phyloP scores from a whole-genome alignment of 2,888 invertebrate genomes.

The Leucophenga maculata region DNA sequence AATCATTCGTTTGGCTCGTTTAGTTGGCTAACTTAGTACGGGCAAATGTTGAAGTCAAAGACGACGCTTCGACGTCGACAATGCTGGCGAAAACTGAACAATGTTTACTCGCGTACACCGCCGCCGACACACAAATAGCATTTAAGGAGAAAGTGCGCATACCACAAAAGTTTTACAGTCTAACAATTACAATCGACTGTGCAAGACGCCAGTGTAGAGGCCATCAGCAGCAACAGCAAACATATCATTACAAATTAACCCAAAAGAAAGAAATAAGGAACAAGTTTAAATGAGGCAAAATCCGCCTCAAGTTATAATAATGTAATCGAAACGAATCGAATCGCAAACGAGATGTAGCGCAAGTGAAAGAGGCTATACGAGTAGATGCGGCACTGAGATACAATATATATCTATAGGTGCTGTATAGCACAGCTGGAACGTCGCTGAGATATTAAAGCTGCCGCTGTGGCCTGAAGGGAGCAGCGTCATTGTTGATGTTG shows the following conservation, averaged over 20 bases:
- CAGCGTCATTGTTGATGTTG: no score
- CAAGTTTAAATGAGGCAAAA: conserved; percentile 62
- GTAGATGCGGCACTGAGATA: not conserved
- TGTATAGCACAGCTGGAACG: no score
- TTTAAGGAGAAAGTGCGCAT: conserved; percentile 63
- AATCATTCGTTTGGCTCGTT: not conserved
- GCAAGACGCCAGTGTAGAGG: no score
- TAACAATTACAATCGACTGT: conserved; percentile 49
- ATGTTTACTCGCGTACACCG: conserved; percentile 36
- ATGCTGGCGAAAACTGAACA: conserved; percentile 51
- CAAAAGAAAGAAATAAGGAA: conserved; percentile 46
- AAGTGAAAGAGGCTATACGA: conserved; percentile 1
- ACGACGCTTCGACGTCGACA: conserved; percentile 25
- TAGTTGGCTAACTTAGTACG: conserved; percentile 3
- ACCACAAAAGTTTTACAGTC: conserved; percentile 59
- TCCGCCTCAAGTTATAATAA: conserved; percentile 51
- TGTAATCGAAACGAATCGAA: conserved; percentile 24
- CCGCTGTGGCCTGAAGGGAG: no score
- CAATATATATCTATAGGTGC: not conserved
- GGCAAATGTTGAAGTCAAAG: not conserved
- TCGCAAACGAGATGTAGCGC: conserved; percentile 1
- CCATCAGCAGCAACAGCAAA: conserved; percentile 33
- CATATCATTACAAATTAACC: conserved; percentile 49
- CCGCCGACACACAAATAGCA: conserved; percentile 53
- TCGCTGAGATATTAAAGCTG: no score